Base-by-base conservation (phyloP, 2,888 invertebrate genomes). In the Rambutsinella grinnellia region DNA sequence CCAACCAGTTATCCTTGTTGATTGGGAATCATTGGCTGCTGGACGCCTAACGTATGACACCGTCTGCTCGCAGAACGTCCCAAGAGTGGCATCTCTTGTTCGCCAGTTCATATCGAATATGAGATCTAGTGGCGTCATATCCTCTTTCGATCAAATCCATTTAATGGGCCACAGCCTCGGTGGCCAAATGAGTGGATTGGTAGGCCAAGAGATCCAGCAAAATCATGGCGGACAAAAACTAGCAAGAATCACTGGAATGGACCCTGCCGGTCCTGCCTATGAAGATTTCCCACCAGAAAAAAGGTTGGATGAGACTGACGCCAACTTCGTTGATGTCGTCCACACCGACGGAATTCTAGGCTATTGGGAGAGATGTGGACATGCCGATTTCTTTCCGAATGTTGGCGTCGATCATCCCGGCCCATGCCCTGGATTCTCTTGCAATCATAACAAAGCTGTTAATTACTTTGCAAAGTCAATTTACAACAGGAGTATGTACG, bases 91-190 rank as follows among this genome's bases (percentile, higher is more conserved):
- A 6, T 8, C 51, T 6, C 51, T 15, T 17, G 51, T 51, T 10
- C 5, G 13, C 8, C 8, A 51, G 17, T 51, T 51, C 51, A 51
- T 51, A 10, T 6, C 13, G 6, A 17, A 51, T 17, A 13, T 51
- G 51, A 6, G 6, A 6, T 15, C 5, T 10, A 15, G 17, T 17
- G 17, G 17, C 5, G 51, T 51, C 51, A 51, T 51, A 15, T 10
- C 13, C 10, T 51, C 51, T 15, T 6, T 17, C 13, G 17, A 17
- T 17, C 10, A 51, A 15, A 17, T 51, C 13, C 51, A 51, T 17
- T 17, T 51, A 6, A 17, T 51, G 17, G 62, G 62, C 1, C 62
- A 62, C 15, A 26, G 26, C 15, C 46, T 62, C 10, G 62, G 62
- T 5, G 49, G 44, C 17, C 62, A 62, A 6, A n/a, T 62, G 2